Conservation (phyloP, 1,140 invertebrate species). For the Brachystomella parvula region DNA sequence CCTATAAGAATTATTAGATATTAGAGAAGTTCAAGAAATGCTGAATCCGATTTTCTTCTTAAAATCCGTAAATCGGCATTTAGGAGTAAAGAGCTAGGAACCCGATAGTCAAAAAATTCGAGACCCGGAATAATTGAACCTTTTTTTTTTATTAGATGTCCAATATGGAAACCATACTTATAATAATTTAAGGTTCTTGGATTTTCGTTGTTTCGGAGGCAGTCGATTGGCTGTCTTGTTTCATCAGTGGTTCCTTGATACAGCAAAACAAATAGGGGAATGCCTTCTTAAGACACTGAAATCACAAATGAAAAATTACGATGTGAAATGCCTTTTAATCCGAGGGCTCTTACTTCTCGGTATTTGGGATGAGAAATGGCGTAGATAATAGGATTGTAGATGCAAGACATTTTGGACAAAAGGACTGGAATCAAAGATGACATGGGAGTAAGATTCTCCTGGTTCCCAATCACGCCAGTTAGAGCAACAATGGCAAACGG, state of each 20-base stretch:
- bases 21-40: too few relatives aligned
- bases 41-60: too few relatives aligned
- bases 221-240: background rate
- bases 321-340: background rate
- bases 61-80: too few relatives aligned
- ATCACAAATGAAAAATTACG: background rate
- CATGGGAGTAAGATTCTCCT: conserved; percentile 41
- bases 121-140: background rate
- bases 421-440: conserved; percentile 37
- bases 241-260: background rate
- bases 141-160: too few relatives aligned
- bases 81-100: too few relatives aligned
- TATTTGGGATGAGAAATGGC: conserved; percentile 36
- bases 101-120: too few relatives aligned
- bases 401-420: conserved; percentile 40
- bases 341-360: conserved; percentile 7
- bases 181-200: background rate
- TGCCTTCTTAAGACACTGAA: background rate
- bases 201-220: background rate
- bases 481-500: conserved; percentile 42
- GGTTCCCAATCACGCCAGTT: conserved; percentile 42
- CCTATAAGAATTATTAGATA: too few relatives aligned
- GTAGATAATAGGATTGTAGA: conserved; percentile 42
- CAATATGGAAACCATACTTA: background rate
- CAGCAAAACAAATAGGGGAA: background rate